Evolutionary conservation across 2,888 invertebrate genomes (phyloP), one percentile per base, ranked within the genome.

Genomic region (Erannis defoliaria): DNA sequence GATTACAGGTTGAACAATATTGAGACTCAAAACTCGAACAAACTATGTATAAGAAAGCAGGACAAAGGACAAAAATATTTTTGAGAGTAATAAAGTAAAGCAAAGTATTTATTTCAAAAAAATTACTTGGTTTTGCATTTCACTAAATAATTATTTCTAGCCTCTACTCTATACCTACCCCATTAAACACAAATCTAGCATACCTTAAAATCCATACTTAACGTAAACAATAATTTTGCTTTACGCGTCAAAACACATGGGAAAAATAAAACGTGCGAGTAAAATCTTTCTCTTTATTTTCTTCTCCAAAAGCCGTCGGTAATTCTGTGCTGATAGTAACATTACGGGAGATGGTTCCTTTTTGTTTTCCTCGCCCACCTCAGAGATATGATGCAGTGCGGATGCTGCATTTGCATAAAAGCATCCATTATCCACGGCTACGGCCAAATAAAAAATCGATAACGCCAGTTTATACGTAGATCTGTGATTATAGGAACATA

Each of bases 341-440:
- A 55, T 43, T 45, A 48, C 19, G 46, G 43, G 29, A 19, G 26
- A 33, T 16, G 45, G 50, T 51, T 56, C 26, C 51, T 53, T 62
- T 62, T 81, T 76, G 71, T 71, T 70, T 74, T 73, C 67, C 71
- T 75, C 75, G 68, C 65, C 71, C 73, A 74, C 73, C 71, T 69
- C 74, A 49, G 71, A 74, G 80, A 78, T 84, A 85, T 88, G 88
- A 89, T 90, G 89, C 89, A 90, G 79, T 88, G 90, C 89, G 88
- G 86, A 85, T 83, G 82, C 84, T 81, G 85, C 85, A 90, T 90
- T 90, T 90, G 89, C 90, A 91, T 91, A 89, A 90, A 90, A 89
- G 88, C 89, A 78, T 84, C 88, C 89, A 91, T 91, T 91, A 89
- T 87, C 86, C 84, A 80, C 80, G 75, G 85, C 81, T 82, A 81